Evolutionary conservation across 1,140 invertebrate species (phyloP).

Genomic region (Drepana arcuata): DNA sequence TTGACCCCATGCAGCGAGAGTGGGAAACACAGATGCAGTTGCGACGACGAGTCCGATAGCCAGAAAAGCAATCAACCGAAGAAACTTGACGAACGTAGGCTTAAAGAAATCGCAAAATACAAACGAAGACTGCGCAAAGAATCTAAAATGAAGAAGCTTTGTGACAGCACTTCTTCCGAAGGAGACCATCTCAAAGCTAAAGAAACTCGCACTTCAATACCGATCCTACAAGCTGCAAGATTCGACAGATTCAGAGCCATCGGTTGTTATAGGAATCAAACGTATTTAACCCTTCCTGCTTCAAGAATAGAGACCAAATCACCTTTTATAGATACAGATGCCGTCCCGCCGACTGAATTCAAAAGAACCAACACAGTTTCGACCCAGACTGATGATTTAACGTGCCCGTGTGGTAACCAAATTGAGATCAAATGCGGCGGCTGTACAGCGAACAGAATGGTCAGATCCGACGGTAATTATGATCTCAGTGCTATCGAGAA

Average conservation of each 20-base stretch:
- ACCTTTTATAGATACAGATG: constrained; percentile 35
- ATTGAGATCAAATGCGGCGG: constrained; percentile 36
- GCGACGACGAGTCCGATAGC: constrained; percentile 73
- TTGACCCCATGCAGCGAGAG: constrained; percentile 79
- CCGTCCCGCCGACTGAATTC: constrained; percentile 40
- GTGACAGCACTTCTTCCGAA: constrained; percentile 56
- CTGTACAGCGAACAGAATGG: constrained; percentile 40
- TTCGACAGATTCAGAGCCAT: constrained; percentile 63
- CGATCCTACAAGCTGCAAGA: constrained; percentile 63
- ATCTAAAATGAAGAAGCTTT: constrained; percentile 49
- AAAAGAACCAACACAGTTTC: constrained; percentile 51
- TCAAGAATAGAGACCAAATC: constrained; percentile 44
- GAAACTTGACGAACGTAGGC: constrained; percentile 47
- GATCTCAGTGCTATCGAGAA: constrained; percentile 37
- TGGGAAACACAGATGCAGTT: constrained; percentile 80
- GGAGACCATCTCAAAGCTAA: constrained; percentile 36
- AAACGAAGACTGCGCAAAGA: constrained; percentile 61
- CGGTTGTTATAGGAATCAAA: constrained; percentile 61
- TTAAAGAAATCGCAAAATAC: constrained; percentile 66
- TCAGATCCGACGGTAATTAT: constrained; percentile 53
- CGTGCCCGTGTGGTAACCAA: constrained; percentile 47
- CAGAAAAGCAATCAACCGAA: constrained; percentile 40
- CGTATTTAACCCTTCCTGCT: constrained; percentile 51
- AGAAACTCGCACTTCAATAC: constrained; percentile 63
- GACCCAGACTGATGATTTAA: constrained; percentile 59